Percentiles rank a stretch among this genome's conserved stretches.
phyloP scores from a whole-genome alignment of 2,797 vertebrate genomes.

The Pipistrellus pygmaeus region DNA sequence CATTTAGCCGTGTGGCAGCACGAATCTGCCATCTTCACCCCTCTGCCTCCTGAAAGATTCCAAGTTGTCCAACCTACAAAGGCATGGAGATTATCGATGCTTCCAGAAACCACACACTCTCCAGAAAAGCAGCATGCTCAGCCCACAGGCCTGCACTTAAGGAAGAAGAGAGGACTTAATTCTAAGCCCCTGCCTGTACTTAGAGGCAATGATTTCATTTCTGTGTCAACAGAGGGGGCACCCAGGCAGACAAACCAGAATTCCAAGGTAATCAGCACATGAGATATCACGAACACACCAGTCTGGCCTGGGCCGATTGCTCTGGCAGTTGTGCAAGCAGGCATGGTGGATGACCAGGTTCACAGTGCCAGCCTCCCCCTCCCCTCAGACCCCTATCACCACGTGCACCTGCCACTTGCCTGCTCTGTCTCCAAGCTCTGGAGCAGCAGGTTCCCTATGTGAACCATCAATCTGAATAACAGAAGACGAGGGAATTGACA shows the following conservation, averaged over 20 bases:
- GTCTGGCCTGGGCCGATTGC: neutral
- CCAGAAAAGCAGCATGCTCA: neutral
- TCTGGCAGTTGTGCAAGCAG: slow-evolving; percentile 16
- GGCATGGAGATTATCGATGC: neutral
- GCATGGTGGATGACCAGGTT: neutral
- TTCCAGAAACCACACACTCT: neutral
- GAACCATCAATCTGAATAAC: slow-evolving; percentile 79
- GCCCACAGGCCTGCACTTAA: neutral
- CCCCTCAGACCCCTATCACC: slow-evolving; percentile 67
- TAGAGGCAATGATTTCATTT: slow-evolving; percentile 83
- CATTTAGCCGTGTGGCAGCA: neutral
- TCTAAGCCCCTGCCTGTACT: slow-evolving; percentile 76
- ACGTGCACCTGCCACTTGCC: slow-evolving; percentile 71
- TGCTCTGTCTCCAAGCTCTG: slow-evolving; percentile 79
- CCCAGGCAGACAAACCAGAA: slow-evolving; percentile 82
- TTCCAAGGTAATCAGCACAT: slow-evolving; percentile 76
- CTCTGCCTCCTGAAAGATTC: neutral
- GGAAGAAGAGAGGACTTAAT: slow-evolving; percentile 36
- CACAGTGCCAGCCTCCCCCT: neutral
- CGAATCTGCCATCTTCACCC: neutral
- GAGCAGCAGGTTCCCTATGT: slow-evolving; percentile 81
- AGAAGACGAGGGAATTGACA: slow-evolving; percentile 64
- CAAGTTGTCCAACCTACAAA: neutral
- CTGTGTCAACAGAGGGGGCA: slow-evolving; percentile 85
- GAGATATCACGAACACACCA: slow-evolving; percentile 64